A percentile compares a stretch with the other conserved stretches of the same genome.
Evolutionary conservation across 92 coral and sea anemone genomes (phyloP).

Genomic region (Montipora capitata): DNA sequence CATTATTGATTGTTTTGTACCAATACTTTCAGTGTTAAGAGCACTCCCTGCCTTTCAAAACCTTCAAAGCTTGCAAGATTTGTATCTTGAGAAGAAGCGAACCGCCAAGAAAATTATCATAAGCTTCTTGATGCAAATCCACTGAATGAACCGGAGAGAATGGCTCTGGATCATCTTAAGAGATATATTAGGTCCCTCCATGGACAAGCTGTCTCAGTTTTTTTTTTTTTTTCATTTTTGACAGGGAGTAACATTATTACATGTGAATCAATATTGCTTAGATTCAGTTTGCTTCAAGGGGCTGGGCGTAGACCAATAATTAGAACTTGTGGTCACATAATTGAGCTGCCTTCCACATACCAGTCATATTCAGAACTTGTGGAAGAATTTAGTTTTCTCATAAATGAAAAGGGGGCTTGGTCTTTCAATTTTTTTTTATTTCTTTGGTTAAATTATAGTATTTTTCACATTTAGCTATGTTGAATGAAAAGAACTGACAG

Average conservation of each 20-base stretch:
- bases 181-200: constrained; percentile 58
- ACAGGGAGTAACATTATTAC: constrained; percentile 67
- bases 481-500: not conserved
- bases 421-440: constrained; percentile 41
- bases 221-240: constrained; percentile 46
- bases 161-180: constrained; percentile 54
- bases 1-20: constrained; percentile 59
- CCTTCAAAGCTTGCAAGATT: constrained; percentile 47
- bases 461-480: not conserved
- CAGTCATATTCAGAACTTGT: constrained; percentile 65
- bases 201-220: constrained; percentile 17
- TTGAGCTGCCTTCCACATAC: constrained; percentile 57
- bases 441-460: constrained; percentile 18
- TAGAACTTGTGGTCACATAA: constrained; percentile 60
- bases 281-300: constrained; percentile 27
- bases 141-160: constrained; percentile 52
- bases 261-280: constrained; percentile 29
- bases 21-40: constrained; percentile 65
- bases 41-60: constrained; percentile 61
- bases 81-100: constrained; percentile 40
- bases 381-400: constrained; percentile 52
- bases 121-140: constrained; percentile 59
- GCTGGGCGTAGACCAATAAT: constrained; percentile 54
- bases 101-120: constrained; percentile 57
- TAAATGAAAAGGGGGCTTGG: constrained; percentile 55